A percentile compares a stretch with the other conserved stretches of the same genome.
These are phyloP conservation scores for Hydrozoanthus gracilis DNA, from an alignment of 92 coral and sea anemone species.

Conservation along the genomic window DNA sequence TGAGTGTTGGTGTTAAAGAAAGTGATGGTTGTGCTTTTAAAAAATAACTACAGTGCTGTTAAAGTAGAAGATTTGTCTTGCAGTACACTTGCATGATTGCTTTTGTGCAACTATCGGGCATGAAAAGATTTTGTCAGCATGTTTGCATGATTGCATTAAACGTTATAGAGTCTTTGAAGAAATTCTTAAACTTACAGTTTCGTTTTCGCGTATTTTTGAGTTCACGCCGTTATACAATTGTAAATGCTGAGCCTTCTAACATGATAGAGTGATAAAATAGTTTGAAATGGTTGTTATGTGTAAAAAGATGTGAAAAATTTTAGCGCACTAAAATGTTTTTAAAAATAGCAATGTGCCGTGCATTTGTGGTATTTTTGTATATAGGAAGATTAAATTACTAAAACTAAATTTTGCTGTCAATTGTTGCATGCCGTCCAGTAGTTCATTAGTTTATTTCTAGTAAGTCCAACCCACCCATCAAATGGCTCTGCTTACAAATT, in stretches of 20 bases:
- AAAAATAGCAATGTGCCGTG: conserved; percentile 25
- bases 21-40: too few relatives aligned
- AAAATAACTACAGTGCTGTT: too few relatives aligned
- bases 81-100: too few relatives aligned
- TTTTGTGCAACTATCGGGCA: not conserved
- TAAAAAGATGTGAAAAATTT: not conserved
- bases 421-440: not conserved
- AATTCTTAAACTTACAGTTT: not conserved
- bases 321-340: conserved; percentile 24
- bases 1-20: too few relatives aligned
- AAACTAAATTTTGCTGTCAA: not conserved
- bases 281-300: conserved; percentile 5
- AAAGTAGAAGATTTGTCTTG: too few relatives aligned
- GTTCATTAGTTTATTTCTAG: not conserved
- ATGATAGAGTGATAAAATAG: not conserved
- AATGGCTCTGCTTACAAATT: too few relatives aligned
- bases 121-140: not conserved
- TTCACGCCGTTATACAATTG: not conserved
- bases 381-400: conserved; percentile 30
- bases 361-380: conserved; percentile 25
- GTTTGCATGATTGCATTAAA: not conserved
- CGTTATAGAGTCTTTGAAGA: not conserved
- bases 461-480: not conserved
- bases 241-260: not conserved
- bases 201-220: not conserved